Evolutionary conservation across 1,140 invertebrate genomes (phyloP).

Genomic region (Cotesia vestalis): DNA sequence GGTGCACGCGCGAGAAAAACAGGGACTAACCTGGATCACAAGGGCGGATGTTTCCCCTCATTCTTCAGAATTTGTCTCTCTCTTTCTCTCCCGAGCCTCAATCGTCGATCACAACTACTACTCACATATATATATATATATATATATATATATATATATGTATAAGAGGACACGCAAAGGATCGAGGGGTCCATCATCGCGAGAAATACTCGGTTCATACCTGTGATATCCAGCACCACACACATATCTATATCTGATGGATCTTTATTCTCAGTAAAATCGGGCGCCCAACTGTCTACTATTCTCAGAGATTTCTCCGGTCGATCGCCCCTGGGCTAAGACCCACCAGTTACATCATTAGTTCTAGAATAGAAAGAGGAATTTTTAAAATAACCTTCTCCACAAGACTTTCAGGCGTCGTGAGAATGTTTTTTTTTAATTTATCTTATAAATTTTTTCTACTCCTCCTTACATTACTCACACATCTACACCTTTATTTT

Average conservation of each 20-base stretch:
- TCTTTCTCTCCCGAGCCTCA: slow-evolving; percentile 23
- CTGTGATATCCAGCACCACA: slow-evolving; percentile 39
- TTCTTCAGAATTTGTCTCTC: slow-evolving; percentile 27
- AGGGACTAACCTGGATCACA: slow-evolving; percentile 25
- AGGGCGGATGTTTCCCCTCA: slow-evolving; percentile 33
- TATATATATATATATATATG: slow-evolving; percentile 11
- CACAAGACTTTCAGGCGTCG: neutral
- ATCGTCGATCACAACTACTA: neutral
- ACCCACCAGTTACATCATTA: slow-evolving; percentile 32
- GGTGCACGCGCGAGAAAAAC: slow-evolving; percentile 50
- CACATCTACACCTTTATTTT: slow-evolving; percentile 32
- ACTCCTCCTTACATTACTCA: too few relatives aligned
- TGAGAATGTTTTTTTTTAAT: slow-evolving; percentile 11
- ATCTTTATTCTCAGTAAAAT: slow-evolving; percentile 49
- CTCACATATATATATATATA: neutral
- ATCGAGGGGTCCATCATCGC: slow-evolving; percentile 27
- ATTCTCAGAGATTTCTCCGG: slow-evolving; percentile 32
- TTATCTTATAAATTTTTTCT: neutral
- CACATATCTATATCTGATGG: slow-evolving; percentile 27
- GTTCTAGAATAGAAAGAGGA: slow-evolving; percentile 18
- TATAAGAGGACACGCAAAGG: slow-evolving; percentile 17
- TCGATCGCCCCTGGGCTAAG: slow-evolving; percentile 8
- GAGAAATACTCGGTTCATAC: slow-evolving; percentile 36
- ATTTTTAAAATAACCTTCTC: slow-evolving; percentile 16
- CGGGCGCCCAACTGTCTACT: slow-evolving; percentile 59